phyloP scores from a whole-genome alignment of 1,140 invertebrate species.

The Apis laboriosa region DNA sequence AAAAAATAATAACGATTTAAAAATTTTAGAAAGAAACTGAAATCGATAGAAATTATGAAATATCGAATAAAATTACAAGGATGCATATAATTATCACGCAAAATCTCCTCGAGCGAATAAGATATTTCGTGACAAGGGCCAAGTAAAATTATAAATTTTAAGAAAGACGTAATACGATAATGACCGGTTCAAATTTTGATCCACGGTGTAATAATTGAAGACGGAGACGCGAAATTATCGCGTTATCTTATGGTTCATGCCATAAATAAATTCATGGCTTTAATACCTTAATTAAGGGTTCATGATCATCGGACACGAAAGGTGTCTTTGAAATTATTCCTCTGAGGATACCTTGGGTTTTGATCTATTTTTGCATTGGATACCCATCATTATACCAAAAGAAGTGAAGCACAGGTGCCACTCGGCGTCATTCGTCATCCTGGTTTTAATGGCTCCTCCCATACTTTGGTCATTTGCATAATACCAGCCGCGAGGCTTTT shows the following conservation, averaged over 20 bases:
- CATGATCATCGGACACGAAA: not conserved
- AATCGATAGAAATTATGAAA: too few relatives aligned
- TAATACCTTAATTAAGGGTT: constrained; percentile 15
- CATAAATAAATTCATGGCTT: not conserved
- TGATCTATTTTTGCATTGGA: not conserved
- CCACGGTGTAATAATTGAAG: not conserved
- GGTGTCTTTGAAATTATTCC: not conserved
- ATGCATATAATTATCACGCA: too few relatives aligned
- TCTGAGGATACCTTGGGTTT: not conserved
- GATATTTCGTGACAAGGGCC: too few relatives aligned
- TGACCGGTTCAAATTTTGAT: not conserved
- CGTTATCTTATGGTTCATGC: not conserved
- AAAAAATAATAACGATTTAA: too few relatives aligned
- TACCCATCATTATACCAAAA: not conserved
- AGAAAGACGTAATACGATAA: not conserved
- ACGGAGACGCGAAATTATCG: too few relatives aligned
- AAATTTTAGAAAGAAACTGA: too few relatives aligned
- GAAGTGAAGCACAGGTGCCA: constrained; percentile 16
- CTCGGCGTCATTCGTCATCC: constrained; percentile 29
- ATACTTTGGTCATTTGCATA: constrained; percentile 32
- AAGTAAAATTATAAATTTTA: not conserved
- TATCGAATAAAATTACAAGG: too few relatives aligned
- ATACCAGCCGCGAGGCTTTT: constrained; percentile 15
- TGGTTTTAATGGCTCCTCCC: constrained; percentile 24
- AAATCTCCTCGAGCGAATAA: not conserved